Conservation (phyloP, 2,888 invertebrate species). For the Zygogramma bicolorata region DNA sequence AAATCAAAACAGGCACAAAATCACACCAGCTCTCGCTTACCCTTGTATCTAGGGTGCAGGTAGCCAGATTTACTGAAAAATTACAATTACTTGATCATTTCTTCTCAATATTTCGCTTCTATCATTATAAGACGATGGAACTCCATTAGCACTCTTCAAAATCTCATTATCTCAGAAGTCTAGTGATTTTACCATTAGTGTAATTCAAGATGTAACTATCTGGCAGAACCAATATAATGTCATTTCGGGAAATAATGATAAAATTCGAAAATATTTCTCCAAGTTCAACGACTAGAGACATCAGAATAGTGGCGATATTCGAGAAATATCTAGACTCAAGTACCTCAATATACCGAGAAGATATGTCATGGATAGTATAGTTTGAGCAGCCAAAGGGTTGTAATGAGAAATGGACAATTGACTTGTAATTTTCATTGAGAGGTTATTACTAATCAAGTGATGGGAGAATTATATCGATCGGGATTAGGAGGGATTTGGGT, state of each 20-base stretch:
- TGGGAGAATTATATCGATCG: no score
- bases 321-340: no score
- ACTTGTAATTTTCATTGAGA: no score
- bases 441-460: no score
- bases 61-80: constrained; percentile 69
- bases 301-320: no score
- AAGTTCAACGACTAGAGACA: background rate
- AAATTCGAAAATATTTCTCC: background rate
- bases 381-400: no score
- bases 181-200: constrained; percentile 1
- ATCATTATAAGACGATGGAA: background rate
- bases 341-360: no score
- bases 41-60: constrained; percentile 73
- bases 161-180: constrained; percentile 38
- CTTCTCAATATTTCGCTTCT: background rate
- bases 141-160: constrained; percentile 5
- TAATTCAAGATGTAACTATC: background rate
- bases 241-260: background rate
- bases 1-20: constrained; percentile 56
- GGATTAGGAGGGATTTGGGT: no score
- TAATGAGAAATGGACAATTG: no score
- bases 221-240: background rate
- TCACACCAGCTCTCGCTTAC: constrained; percentile 69
- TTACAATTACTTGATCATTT: constrained; percentile 23
- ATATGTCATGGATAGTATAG: no score